phyloP scores from a whole-genome alignment of 2,113 vertebrate genomes.

The Spea multiplicata region DNA sequence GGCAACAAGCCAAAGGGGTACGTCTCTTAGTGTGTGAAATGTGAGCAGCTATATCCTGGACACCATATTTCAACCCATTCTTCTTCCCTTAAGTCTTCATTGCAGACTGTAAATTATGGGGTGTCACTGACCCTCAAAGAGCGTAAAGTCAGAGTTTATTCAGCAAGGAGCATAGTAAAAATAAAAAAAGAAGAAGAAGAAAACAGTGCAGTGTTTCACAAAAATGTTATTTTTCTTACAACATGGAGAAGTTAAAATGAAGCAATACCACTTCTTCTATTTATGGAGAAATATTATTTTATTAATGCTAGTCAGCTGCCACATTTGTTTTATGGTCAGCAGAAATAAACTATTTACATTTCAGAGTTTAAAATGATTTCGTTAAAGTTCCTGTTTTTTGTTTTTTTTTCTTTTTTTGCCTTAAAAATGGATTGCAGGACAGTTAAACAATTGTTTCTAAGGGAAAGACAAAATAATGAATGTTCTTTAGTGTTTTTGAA shows the following conservation, averaged over 20 bases:
- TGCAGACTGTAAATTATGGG: constrained; percentile 64
- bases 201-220: constrained; percentile 50
- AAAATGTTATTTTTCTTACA: constrained; percentile 48
- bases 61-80: constrained; percentile 53
- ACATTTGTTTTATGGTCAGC: constrained; percentile 3
- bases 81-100: constrained; percentile 58
- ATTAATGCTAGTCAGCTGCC: background rate
- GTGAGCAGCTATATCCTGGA: constrained; percentile 53
- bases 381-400: background rate
- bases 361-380: background rate
- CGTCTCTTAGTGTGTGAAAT: constrained; percentile 57
- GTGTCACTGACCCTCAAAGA: constrained; percentile 50
- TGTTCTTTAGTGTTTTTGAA: no score
- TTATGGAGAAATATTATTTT: constrained; percentile 40
- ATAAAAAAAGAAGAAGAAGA: constrained; percentile 8
- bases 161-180: constrained; percentile 48
- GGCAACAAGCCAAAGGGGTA: constrained; percentile 58
- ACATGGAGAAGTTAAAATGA: constrained; percentile 51
- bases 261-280: constrained; percentile 54
- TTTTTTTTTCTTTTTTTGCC: background rate
- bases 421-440: background rate
- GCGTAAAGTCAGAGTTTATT: constrained; percentile 54
- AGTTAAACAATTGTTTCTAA: background rate
- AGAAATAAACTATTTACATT: background rate
- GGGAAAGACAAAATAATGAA: no score